Evolutionary conservation across 2,797 vertebrate genomes (phyloP), one percentile per base, ranked within the genome.

Genomic region (Rhinophrynus dorsalis): DNA sequence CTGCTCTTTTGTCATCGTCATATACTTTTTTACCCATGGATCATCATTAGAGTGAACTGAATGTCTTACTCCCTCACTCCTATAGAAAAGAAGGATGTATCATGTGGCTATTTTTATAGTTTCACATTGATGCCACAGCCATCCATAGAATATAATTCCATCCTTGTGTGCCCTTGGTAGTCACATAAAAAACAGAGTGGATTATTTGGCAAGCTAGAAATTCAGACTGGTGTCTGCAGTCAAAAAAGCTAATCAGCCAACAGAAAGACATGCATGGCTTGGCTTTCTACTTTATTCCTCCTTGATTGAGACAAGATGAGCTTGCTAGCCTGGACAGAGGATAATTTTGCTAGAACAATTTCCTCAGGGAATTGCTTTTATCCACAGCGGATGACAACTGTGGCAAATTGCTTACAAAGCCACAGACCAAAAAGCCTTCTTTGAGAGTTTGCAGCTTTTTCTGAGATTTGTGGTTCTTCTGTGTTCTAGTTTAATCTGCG

Each of bases 301-400:
- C 74, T 77, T 83, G 79, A 82, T 67, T 78, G 82, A 84, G 80
- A 83, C 48, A 58, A 30, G 40, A 74, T 58, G 81, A 83, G 59
- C 40, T 0, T 55, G 33, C 77, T 81, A 74, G 83, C 80, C 76
- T 81, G 63, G 58, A 75, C 73, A 32, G 23, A 65, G 74, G 79
- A 68, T 81, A 69, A 75, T 83, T 83, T 80, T 80, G 79, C 80
- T 80, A 77, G 76, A 81, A 79, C 76, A 80, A 2, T 57, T 33
- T 83, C 80, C 75, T 75, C 15, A 0, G 44, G 82, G 82, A 81
- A 80, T 59, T 68, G 71, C 78, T 79, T 84, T 81, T 83, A 74
- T 81, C 68, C 11, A 33, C 65, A 68, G 71, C 64, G 71, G 54
- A 62, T 82, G 79, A 83, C 79, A 80, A 80, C 75, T 75, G 77